These are phyloP conservation scores for Leistus spinibarbis DNA, from an alignment of 2,888 invertebrate species.

Conservation along the genomic window DNA sequence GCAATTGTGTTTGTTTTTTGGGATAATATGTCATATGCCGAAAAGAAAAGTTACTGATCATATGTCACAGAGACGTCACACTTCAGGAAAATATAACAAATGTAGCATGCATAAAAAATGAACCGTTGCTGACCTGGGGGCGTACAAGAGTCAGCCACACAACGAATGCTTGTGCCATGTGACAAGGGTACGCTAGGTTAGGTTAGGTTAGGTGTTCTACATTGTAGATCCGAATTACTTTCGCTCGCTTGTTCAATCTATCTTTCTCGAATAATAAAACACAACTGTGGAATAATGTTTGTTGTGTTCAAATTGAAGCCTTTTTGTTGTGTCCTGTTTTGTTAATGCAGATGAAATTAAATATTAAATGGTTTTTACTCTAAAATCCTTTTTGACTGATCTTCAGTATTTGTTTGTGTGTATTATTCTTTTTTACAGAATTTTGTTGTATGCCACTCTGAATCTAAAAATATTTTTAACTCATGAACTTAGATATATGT, in stretches of 20 bases:
- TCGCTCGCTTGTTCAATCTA: neutral
- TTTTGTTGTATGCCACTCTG: too few species aligned
- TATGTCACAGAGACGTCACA: constrained; percentile 26
- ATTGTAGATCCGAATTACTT: neutral
- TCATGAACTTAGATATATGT: too few species aligned
- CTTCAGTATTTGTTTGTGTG: too few species aligned
- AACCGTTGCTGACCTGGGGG: constrained; percentile 40
- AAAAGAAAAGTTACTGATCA: constrained; percentile 18
- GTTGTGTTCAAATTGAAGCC: too few species aligned
- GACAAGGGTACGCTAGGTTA: neutral
- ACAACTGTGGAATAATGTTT: neutral
- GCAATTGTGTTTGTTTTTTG: constrained; percentile 4
- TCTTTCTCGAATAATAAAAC: neutral
- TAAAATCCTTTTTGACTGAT: too few species aligned
- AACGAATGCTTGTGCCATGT: neutral
- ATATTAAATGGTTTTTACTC: too few species aligned
- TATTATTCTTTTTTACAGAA: too few species aligned
- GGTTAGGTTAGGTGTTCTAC: neutral
- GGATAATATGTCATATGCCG: constrained; percentile 9
- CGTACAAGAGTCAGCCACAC: neutral
- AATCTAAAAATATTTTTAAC: too few species aligned
- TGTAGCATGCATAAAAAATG: constrained; percentile 48
- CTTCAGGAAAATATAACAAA: constrained; percentile 47
- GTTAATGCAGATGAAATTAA: too few species aligned
- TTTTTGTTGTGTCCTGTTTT: too few species aligned